phyloP scores from a whole-genome alignment of 2,797 vertebrate genomes.

The Perodicticus potto region DNA sequence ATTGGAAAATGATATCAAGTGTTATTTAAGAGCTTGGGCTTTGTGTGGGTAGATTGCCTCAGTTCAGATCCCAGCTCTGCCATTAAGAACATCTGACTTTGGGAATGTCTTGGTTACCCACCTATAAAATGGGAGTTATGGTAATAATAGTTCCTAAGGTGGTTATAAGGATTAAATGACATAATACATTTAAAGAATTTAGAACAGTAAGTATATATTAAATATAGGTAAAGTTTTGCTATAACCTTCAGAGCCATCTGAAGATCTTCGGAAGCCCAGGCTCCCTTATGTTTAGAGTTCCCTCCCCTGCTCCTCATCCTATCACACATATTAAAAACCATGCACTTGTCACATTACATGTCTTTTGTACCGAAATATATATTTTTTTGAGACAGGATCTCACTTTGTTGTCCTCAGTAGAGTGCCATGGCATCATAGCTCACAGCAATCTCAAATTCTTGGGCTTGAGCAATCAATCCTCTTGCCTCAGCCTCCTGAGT shows the following conservation, averaged over 20 bases:
- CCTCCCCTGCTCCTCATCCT: not conserved
- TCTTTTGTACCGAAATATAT: not conserved
- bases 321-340: not conserved
- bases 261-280: constrained; percentile 8
- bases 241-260: not conserved
- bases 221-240: not conserved
- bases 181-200: not conserved
- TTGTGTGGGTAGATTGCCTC: not conserved
- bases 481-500: too few species aligned
- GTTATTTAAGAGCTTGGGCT: not conserved
- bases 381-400: too few species aligned
- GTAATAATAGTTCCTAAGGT: not conserved
- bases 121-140: not conserved
- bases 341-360: not conserved
- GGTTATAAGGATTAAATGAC: not conserved
- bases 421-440: too few species aligned
- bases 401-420: too few species aligned
- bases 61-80: constrained; percentile 21
- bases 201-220: not conserved
- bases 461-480: too few species aligned
- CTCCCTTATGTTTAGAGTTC: not conserved
- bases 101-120: not conserved
- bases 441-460: too few species aligned
- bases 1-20: not conserved
- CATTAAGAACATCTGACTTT: not conserved